These are phyloP conservation scores for Cetonia aurata DNA, from an alignment of 2,888 invertebrate genomes.

Conservation along the genomic window DNA sequence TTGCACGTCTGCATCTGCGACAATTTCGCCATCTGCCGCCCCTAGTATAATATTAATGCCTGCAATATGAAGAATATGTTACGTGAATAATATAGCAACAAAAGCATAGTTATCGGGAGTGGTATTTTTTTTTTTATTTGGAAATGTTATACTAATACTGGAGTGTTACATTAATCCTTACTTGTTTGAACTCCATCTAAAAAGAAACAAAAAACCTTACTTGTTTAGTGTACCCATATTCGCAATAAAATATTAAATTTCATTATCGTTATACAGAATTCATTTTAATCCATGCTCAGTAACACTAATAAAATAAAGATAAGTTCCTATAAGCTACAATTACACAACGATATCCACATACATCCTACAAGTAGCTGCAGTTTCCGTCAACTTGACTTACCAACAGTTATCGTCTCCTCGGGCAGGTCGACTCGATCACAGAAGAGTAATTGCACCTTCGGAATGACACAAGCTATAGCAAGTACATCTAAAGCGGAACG, in stretches of 20 bases:
- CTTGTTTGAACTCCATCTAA: conserved; percentile 36
- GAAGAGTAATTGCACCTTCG: conserved; percentile 78
- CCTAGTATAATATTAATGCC: conserved; percentile 84
- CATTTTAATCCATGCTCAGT: neutral
- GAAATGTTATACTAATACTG: conserved; percentile 34
- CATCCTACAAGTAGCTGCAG: neutral
- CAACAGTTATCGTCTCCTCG: conserved; percentile 83
- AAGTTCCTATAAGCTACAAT: neutral
- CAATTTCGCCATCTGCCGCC: conserved; percentile 92
- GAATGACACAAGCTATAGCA: conserved; percentile 90
- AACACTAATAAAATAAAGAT: neutral
- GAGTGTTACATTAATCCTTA: conserved; percentile 28
- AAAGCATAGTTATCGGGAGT: conserved; percentile 25
- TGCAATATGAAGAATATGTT: conserved; percentile 45
- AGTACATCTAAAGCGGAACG: conserved; percentile 88
- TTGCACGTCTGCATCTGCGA: conserved; percentile 92
- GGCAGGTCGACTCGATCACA: conserved; percentile 83
- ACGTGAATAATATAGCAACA: conserved; percentile 24
- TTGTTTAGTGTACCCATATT: conserved; percentile 30
- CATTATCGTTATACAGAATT: neutral
- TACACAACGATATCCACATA: conserved; percentile 4
- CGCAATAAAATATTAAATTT: neutral
- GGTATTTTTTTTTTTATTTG: conserved; percentile 14
- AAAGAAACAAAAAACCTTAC: conserved; percentile 36
- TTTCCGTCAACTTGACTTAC: conserved; percentile 47